Evolutionary conservation across 2,888 invertebrate species (phyloP).

Genomic region (Zygaena filipendulae): DNA sequence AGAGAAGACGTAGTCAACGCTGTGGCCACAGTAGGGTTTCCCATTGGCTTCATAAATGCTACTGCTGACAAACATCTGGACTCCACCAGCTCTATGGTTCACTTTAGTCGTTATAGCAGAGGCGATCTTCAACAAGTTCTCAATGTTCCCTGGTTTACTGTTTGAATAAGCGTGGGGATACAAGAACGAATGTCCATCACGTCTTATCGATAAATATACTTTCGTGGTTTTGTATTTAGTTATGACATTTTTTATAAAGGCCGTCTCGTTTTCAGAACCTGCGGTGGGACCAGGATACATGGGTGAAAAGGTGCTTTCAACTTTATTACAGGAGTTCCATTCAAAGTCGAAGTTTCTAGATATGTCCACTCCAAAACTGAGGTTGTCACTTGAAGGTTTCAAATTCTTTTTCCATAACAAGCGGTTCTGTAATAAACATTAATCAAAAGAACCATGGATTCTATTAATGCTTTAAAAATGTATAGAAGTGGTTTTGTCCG

Average conservation of each 20-base stretch:
- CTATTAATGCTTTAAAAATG: neutral
- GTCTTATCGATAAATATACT: constrained; percentile 78
- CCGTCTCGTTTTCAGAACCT: constrained; percentile 74
- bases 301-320: constrained; percentile 27
- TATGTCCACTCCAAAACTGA: constrained; percentile 41
- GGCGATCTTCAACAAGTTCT: constrained; percentile 24
- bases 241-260: constrained; percentile 66
- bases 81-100: constrained; percentile 33
- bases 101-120: constrained; percentile 32
- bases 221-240: constrained; percentile 51
- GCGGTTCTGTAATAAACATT: constrained; percentile 19
- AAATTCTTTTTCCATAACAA: constrained; percentile 41
- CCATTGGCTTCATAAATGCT: constrained; percentile 35
- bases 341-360: constrained; percentile 43
- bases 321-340: constrained; percentile 30
- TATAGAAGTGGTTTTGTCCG: neutral
- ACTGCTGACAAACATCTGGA: constrained; percentile 34
- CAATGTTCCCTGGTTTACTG: constrained; percentile 11
- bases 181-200: constrained; percentile 73
- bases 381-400: constrained; percentile 19
- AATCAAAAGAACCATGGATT: too few relatives aligned
- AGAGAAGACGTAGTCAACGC: constrained; percentile 42
- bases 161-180: constrained; percentile 72
- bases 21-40: constrained; percentile 39
- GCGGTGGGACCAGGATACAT: constrained; percentile 66